Evolutionary conservation across 2,888 invertebrate genomes (phyloP).

Genomic region (Fragum whitleyi): DNA sequence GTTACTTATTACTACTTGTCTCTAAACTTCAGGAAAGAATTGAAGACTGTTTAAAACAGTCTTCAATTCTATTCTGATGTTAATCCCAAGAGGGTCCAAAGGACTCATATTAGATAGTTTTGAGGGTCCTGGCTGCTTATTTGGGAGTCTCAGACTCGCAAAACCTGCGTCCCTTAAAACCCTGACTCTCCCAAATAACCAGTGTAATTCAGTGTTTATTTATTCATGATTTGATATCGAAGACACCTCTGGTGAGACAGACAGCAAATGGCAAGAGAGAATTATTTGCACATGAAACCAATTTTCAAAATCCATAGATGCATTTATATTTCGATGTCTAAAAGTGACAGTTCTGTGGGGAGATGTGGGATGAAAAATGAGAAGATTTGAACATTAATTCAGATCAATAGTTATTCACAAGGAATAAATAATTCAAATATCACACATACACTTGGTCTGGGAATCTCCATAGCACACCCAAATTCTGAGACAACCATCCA

Average conservation of each 20-base stretch:
- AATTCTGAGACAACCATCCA: no score
- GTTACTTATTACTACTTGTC: no score
- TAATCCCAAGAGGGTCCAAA: no score
- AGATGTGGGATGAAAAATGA: slow-evolving; percentile 4
- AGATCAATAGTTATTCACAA: slow-evolving; percentile 7
- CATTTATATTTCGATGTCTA: not conserved
- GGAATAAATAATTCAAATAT: slow-evolving; percentile 12
- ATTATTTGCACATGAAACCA: slow-evolving; percentile 2
- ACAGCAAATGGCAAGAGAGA: not conserved
- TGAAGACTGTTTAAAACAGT: no score
- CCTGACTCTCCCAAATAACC: no score
- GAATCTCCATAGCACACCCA: not conserved
- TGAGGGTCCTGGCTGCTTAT: no score
- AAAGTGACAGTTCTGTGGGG: not conserved
- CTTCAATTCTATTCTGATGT: no score
- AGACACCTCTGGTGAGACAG: not conserved
- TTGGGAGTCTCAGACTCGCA: no score
- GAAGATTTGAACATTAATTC: not conserved
- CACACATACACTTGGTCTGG: not conserved
- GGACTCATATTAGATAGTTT: no score
- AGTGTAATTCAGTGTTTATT: not conserved
- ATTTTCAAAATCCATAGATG: not conserved
- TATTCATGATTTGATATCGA: not conserved
- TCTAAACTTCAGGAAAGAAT: no score
- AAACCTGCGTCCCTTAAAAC: no score